These are phyloP conservation scores for Siniperca chuatsi DNA, from an alignment of 2,113 vertebrate genomes.

Conservation along the genomic window DNA sequence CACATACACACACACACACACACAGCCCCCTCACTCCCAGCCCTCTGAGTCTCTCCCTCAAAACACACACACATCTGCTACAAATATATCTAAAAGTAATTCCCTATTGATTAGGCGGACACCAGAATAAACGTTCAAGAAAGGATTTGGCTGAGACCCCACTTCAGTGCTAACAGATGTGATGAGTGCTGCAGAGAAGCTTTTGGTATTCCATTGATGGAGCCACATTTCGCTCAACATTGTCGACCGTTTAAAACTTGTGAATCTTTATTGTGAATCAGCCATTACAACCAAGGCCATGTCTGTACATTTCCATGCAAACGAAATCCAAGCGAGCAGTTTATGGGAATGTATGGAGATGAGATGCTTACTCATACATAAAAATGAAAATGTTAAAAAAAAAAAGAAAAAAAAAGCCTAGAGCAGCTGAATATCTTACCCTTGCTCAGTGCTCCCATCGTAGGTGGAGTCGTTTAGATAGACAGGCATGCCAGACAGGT, in stretches of 20 bases:
- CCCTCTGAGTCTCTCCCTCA: slow-evolving; percentile 4
- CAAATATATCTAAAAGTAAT: slow-evolving; percentile 56
- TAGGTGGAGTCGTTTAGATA: slow-evolving; percentile 95
- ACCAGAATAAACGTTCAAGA: slow-evolving; percentile 51
- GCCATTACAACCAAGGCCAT: neutral
- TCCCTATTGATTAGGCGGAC: slow-evolving; percentile 69
- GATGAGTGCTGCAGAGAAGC: slow-evolving; percentile 21
- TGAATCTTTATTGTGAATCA: slow-evolving; percentile 14
- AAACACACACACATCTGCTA: slow-evolving; percentile 55
- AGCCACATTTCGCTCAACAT: slow-evolving; percentile 18
- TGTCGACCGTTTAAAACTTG: neutral
- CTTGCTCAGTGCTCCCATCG: slow-evolving; percentile 87
- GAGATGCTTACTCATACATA: slow-evolving; percentile 18
- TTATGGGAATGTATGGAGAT: slow-evolving; percentile 20
- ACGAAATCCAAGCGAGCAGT: neutral
- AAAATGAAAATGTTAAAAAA: slow-evolving; percentile 20
- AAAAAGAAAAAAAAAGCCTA: neutral
- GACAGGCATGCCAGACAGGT: slow-evolving; percentile 81
- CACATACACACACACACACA: neutral
- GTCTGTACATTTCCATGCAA: slow-evolving; percentile 21
- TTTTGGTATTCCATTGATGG: slow-evolving; percentile 29
- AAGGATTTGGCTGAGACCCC: slow-evolving; percentile 24
- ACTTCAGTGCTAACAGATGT: slow-evolving; percentile 46
- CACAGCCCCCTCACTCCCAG: neutral
- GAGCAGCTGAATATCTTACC: slow-evolving; percentile 79